phyloP scores from a whole-genome alignment of 2,888 invertebrate genomes.

The Leucoptera coffeella region DNA sequence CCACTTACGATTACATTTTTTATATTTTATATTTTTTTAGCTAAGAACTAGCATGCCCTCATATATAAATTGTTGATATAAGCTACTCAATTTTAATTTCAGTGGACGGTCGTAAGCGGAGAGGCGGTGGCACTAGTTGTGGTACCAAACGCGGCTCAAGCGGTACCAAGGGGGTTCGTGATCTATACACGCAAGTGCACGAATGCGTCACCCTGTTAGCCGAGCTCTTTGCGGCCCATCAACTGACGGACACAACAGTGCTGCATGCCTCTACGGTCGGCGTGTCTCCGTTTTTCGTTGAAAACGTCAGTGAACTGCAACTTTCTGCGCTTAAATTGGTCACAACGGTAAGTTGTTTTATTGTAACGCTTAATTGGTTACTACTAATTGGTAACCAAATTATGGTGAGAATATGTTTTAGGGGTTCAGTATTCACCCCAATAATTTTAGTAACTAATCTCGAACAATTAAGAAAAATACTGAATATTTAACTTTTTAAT shows the following conservation, averaged over 20 bases:
- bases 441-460: too few relatives aligned
- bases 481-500: too few relatives aligned
- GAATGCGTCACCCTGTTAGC: conserved; percentile 79
- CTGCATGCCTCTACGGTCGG: conserved; percentile 91
- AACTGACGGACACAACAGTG: conserved; percentile 92
- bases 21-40: too few relatives aligned
- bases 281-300: conserved; percentile 97
- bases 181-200: conserved; percentile 82
- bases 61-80: too few relatives aligned
- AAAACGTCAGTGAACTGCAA: conserved; percentile 95
- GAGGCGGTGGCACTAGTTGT: conserved; percentile 12
- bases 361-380: too few relatives aligned
- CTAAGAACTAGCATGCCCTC: too few relatives aligned
- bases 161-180: conserved; percentile 55
- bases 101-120: conserved; percentile 36
- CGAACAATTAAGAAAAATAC: too few relatives aligned
- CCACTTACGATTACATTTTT: too few relatives aligned
- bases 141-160: conserved; percentile 11
- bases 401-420: too few relatives aligned
- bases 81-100: too few relatives aligned
- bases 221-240: conserved; percentile 85
- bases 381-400: too few relatives aligned
- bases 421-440: too few relatives aligned
- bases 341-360: conserved; percentile 66
- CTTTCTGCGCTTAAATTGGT: conserved; percentile 91